Conservation (phyloP, 2,113 vertebrate genomes). For the Lutjanus erythropterus region DNA sequence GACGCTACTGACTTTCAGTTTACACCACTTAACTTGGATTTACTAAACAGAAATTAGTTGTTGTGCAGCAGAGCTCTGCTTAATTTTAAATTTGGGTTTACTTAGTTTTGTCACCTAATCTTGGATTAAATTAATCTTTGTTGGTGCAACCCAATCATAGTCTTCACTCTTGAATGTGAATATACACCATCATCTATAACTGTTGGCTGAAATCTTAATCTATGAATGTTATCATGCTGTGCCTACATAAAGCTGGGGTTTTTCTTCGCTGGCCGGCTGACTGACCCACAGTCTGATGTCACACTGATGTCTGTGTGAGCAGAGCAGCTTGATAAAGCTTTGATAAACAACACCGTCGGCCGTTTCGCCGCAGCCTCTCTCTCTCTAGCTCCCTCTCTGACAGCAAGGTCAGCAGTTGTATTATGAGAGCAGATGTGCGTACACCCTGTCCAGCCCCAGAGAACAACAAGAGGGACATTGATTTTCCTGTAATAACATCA, state of each 20-base stretch:
- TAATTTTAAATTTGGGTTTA: too few species aligned
- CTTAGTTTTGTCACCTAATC: too few species aligned
- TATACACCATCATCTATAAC: conserved; percentile 9
- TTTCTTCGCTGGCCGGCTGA: conserved; percentile 32
- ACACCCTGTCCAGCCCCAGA: conserved; percentile 72
- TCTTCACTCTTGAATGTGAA: not conserved
- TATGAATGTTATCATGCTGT: conserved; percentile 48
- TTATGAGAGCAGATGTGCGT: conserved; percentile 83
- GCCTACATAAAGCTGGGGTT: conserved; percentile 16
- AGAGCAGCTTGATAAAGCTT: conserved; percentile 76
- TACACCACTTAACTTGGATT: too few species aligned
- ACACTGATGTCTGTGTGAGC: conserved; percentile 66
- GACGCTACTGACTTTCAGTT: too few species aligned
- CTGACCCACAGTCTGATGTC: conserved; percentile 71
- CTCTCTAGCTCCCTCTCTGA: conserved; percentile 69
- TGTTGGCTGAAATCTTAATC: conserved; percentile 23
- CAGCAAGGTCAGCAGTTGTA: conserved; percentile 85
- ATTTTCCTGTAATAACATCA: conserved; percentile 83
- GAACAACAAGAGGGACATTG: conserved; percentile 83
- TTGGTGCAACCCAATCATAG: too few species aligned
- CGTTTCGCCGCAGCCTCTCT: conserved; percentile 71
- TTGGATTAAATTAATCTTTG: too few species aligned
- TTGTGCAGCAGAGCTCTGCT: too few species aligned
- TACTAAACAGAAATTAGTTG: too few species aligned
- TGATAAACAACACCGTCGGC: conserved; percentile 75